These are phyloP conservation scores for Noctua fimbriata DNA, from an alignment of 2,888 invertebrate genomes.

Conservation along the genomic window DNA sequence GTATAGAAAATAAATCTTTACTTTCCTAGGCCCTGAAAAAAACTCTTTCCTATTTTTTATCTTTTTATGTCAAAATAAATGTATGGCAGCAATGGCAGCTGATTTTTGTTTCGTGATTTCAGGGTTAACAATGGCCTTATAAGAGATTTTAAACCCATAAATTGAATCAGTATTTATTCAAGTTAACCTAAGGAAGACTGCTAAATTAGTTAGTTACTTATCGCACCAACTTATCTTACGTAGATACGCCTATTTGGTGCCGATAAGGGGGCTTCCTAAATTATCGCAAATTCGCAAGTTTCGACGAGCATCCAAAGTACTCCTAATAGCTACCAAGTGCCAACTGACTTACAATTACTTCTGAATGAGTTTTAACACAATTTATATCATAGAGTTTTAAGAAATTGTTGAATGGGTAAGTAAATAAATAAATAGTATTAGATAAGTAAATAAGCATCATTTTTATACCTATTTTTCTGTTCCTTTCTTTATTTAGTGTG, in stretches of 20 bases:
- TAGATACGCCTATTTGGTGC: conserved; percentile 10
- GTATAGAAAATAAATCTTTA: too few relatives aligned
- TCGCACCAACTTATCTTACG: conserved; percentile 7
- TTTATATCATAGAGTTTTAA: conserved; percentile 59
- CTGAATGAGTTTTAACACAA: conserved; percentile 77
- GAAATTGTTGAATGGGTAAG: not conserved
- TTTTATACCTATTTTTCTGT: too few relatives aligned
- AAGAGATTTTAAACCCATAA: not conserved
- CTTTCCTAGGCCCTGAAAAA: not conserved
- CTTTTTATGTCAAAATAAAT: not conserved
- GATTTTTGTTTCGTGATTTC: not conserved
- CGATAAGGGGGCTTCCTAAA: conserved; percentile 38
- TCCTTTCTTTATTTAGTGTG: too few relatives aligned
- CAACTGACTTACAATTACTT: conserved; percentile 78
- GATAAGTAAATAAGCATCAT: too few relatives aligned
- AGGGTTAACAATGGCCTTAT: not conserved
- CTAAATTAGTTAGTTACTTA: conserved; percentile 21
- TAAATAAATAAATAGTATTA: not conserved
- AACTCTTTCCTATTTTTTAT: not conserved
- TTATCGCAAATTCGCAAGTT: conserved; percentile 60
- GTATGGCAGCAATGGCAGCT: not conserved
- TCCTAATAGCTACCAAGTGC: conserved; percentile 78
- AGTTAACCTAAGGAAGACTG: not conserved
- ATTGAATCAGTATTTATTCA: not conserved
- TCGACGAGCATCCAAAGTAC: conserved; percentile 64